phyloP scores from a whole-genome alignment of 2,797 vertebrate genomes.

The Eulemur albifrons region DNA sequence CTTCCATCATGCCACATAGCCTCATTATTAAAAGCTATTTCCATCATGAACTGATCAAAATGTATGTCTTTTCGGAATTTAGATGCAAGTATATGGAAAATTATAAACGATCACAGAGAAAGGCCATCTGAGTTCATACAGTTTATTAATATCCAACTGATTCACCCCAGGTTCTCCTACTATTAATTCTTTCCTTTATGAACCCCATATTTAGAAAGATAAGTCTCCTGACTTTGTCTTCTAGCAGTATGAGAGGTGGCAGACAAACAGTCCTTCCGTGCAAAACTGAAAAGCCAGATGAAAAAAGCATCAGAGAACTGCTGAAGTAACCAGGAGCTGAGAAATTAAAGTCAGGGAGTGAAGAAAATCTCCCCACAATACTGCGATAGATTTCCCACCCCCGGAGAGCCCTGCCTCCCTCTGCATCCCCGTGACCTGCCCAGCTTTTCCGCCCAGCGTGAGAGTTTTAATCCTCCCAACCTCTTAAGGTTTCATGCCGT shows the following conservation, averaged over 20 bases:
- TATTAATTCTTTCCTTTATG: background rate
- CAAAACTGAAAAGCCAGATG: background rate
- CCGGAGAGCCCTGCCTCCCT: background rate
- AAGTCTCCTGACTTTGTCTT: background rate
- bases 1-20: too few relatives aligned
- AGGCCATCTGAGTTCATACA: background rate
- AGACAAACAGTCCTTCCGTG: background rate
- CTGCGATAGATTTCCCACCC: rapidly evolving
- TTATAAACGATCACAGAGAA: background rate
- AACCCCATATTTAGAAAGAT: background rate
- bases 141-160: background rate
- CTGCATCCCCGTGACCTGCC: rapidly evolving
- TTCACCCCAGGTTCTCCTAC: background rate
- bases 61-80: too few relatives aligned
- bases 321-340: background rate
- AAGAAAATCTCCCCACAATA: background rate
- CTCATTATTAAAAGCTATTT: too few relatives aligned
- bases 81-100: too few relatives aligned
- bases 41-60: too few relatives aligned
- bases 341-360: rapidly evolving
- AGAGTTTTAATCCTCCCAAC: too few relatives aligned
- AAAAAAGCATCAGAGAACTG: background rate
- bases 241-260: background rate
- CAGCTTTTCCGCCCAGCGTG: rapidly evolving
- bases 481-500: too few relatives aligned